Evolutionary conservation across 2,113 vertebrate genomes (phyloP).

Genomic region (Notiomystis cincta): DNA sequence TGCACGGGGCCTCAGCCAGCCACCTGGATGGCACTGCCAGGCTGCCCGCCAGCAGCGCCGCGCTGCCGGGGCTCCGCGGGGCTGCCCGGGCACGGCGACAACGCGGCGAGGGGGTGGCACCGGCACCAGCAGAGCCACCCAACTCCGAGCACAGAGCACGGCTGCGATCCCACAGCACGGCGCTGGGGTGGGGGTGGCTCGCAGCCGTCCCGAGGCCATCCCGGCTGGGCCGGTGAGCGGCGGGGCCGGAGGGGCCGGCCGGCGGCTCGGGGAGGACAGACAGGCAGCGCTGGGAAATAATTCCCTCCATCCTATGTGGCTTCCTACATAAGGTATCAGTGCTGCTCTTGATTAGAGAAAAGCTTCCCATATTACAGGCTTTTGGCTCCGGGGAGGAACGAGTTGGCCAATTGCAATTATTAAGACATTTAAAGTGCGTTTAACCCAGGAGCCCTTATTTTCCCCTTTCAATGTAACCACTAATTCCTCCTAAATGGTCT

Average conservation of each 20-base stretch:
- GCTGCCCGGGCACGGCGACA: background rate
- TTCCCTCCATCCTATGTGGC: slow-evolving; percentile 48
- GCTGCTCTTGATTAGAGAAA: slow-evolving; percentile 58
- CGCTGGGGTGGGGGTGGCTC: background rate
- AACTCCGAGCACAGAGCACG: accelerated
- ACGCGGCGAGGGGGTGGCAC: accelerated
- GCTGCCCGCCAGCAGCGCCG: background rate
- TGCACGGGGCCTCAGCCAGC: background rate
- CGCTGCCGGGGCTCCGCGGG: background rate
- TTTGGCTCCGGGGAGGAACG: slow-evolving; percentile 58
- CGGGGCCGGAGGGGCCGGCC: background rate
- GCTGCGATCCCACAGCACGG: accelerated
- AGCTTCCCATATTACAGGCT: slow-evolving; percentile 64
- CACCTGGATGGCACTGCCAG: slow-evolving; percentile 38
- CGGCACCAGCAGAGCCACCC: background rate
- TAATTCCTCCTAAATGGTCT: slow-evolving; percentile 45
- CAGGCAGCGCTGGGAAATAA: slow-evolving; percentile 1
- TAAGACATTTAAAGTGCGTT: slow-evolving; percentile 69
- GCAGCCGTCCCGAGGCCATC: background rate
- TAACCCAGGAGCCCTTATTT: slow-evolving; percentile 59
- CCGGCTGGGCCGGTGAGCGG: background rate
- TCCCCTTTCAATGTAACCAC: slow-evolving; percentile 55
- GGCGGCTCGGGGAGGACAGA: background rate
- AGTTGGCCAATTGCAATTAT: slow-evolving; percentile 67
- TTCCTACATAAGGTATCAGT: slow-evolving; percentile 55